These are phyloP conservation scores for Macrophya annulata DNA, from an alignment of 2,888 invertebrate species.

Conservation along the genomic window DNA sequence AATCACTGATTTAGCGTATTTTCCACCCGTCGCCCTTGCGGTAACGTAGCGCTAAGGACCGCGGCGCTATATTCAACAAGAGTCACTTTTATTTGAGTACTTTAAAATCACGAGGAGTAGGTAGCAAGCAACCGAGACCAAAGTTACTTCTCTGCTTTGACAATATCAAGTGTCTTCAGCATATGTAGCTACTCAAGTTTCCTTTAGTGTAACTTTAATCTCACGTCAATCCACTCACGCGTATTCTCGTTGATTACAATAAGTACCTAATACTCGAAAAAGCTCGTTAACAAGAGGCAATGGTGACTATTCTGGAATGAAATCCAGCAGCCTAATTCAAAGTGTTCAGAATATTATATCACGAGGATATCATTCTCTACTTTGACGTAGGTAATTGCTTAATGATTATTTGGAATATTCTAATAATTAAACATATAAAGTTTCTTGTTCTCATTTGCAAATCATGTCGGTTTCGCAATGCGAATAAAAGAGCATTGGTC, in stretches of 20 bases:
- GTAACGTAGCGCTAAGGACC: constrained; percentile 45
- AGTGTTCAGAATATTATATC: background rate
- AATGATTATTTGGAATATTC: background rate
- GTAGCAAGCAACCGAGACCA: background rate
- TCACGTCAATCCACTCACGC: background rate
- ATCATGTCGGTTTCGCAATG: background rate
- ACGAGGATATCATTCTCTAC: background rate
- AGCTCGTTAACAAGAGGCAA: background rate
- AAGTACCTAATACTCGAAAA: background rate
- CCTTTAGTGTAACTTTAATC: background rate
- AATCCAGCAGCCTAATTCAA: background rate
- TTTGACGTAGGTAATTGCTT: too few relatives aligned
- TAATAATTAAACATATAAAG: background rate
- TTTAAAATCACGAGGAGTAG: constrained; percentile 32
- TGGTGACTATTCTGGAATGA: background rate
- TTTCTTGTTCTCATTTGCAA: background rate
- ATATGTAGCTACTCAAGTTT: background rate
- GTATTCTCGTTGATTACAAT: background rate
- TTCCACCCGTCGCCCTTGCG: constrained; percentile 29
- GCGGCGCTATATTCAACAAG: constrained; percentile 26
- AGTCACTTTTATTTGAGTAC: constrained; percentile 37
- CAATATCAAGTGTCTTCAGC: background rate
- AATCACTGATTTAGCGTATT: constrained; percentile 67
- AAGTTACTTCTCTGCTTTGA: background rate
- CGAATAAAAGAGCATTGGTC: background rate